These are phyloP conservation scores for Ceyx erithaca DNA, from an alignment of 2,797 vertebrate species.

Conservation along the genomic window DNA sequence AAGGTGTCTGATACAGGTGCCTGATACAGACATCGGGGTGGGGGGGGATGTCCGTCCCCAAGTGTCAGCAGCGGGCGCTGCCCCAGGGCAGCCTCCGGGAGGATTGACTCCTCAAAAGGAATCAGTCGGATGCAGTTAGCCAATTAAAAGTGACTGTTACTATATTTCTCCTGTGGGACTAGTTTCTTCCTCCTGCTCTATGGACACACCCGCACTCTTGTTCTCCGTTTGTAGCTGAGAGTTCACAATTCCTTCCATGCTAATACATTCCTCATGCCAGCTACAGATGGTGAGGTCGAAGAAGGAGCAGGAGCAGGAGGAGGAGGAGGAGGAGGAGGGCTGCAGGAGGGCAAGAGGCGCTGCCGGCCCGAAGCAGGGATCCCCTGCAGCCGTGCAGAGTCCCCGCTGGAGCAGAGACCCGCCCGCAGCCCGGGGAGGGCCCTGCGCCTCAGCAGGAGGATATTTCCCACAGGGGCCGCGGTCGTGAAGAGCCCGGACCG, in stretches of 20 bases:
- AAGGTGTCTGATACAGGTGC: background rate
- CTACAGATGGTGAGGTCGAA: background rate
- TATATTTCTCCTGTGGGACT: background rate
- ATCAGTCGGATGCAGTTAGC: background rate
- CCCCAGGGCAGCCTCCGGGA: no score
- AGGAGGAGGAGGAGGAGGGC: background rate
- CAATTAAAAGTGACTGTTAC: background rate
- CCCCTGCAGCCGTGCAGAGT: background rate
- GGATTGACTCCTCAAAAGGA: background rate
- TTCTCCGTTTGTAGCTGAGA: background rate
- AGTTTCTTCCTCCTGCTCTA: background rate
- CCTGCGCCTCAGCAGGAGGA: background rate
- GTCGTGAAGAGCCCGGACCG: background rate
- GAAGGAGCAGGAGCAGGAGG: background rate
- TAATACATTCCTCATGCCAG: background rate
- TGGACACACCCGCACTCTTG: background rate
- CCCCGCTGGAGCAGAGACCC: no score
- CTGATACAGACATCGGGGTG: background rate
- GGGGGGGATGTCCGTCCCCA: no score
- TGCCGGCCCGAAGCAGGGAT: no score
- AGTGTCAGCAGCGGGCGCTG: no score
- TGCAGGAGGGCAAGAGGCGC: no score
- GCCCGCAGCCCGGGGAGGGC: no score
- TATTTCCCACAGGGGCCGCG: background rate
- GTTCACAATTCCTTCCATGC: background rate